Evolutionary conservation across 2,113 vertebrate genomes (phyloP).

Genomic region (Seriola quinqueradiata): DNA sequence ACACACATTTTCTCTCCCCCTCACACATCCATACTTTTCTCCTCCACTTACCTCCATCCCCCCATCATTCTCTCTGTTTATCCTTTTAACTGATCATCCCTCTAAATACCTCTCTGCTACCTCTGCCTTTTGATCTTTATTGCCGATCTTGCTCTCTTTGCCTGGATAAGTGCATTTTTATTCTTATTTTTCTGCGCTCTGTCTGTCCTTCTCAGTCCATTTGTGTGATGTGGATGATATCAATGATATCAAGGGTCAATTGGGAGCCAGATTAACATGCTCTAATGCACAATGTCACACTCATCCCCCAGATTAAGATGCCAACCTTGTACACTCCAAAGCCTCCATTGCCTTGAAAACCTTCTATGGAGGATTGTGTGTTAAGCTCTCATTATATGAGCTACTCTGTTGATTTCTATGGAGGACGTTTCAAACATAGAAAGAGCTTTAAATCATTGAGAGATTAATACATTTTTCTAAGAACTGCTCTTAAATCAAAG

Average conservation of each 20-base stretch:
- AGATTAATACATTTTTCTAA: slow-evolving; percentile 67
- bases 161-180: slow-evolving; percentile 58
- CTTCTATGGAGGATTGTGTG: slow-evolving; percentile 63
- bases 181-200: slow-evolving; percentile 38
- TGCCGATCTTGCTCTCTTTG: slow-evolving; percentile 8
- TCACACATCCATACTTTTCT: slow-evolving; percentile 49
- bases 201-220: slow-evolving; percentile 58
- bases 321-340: slow-evolving; percentile 72
- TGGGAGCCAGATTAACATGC: slow-evolving; percentile 75
- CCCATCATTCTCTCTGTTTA: slow-evolving; percentile 43
- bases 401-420: slow-evolving; percentile 64
- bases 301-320: slow-evolving; percentile 79
- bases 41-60: slow-evolving; percentile 42
- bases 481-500: slow-evolving; percentile 64
- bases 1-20: slow-evolving; percentile 51
- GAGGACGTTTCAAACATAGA: slow-evolving; percentile 55
- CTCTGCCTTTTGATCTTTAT: slow-evolving; percentile 55
- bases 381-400: slow-evolving; percentile 70
- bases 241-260: slow-evolving; percentile 78
- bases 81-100: slow-evolving; percentile 67
- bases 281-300: slow-evolving; percentile 81
- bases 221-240: slow-evolving; percentile 73
- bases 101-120: slow-evolving; percentile 53
- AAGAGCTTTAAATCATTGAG: slow-evolving; percentile 69
- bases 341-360: slow-evolving; percentile 69